A percentile compares a stretch with the other conserved stretches of the same genome.
Conservation (phyloP, 2,888 invertebrate genomes). For the Xestia rhomboidea region DNA sequence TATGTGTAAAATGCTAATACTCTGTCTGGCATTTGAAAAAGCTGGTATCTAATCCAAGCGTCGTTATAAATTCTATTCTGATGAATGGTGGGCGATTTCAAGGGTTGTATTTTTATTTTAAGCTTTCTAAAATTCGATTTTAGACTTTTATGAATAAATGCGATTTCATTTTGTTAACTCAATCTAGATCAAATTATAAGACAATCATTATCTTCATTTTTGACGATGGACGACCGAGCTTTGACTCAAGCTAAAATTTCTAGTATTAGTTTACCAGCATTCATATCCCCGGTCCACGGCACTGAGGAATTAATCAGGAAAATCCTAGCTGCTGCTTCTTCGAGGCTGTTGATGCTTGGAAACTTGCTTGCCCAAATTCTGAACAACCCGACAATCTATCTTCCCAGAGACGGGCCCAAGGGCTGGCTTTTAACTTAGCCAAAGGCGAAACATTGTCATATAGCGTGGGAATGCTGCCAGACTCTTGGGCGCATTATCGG, state of each 20-base stretch:
- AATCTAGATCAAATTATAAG: background rate
- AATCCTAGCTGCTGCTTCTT: background rate
- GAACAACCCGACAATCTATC: background rate
- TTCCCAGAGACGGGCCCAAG: no score
- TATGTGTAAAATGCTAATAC: slow-evolving; percentile 1
- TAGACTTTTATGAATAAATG: background rate
- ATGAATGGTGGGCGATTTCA: background rate
- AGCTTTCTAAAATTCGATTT: background rate
- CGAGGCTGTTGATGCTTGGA: background rate
- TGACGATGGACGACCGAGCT: background rate
- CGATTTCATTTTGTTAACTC: background rate
- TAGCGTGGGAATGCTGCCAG: no score
- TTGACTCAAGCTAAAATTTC: background rate
- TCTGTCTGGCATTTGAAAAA: slow-evolving; percentile 1
- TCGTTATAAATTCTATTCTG: background rate
- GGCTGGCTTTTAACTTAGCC: no score
- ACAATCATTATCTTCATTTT: background rate
- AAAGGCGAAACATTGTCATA: no score
- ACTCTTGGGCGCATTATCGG: no score
- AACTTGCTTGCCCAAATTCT: background rate
- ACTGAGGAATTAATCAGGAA: background rate
- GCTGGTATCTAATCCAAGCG: slow-evolving; percentile 3
- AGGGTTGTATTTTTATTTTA: background rate
- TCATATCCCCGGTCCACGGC: background rate
- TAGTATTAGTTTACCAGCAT: background rate